These are phyloP conservation scores for Athalia cordata DNA, from an alignment of 2,888 invertebrate species.

Conservation along the genomic window DNA sequence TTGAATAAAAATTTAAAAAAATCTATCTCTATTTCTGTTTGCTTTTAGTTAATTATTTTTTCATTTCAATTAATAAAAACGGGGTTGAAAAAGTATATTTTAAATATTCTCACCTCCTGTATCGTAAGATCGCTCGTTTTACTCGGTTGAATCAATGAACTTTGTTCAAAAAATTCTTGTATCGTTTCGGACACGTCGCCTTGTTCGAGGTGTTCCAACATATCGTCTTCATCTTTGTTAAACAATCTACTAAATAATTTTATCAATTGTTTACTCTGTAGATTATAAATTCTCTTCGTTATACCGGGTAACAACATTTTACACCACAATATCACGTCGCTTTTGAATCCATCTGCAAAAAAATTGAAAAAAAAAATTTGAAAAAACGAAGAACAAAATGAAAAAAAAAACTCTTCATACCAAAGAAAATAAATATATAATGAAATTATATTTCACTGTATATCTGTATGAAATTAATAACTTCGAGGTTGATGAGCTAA, in stretches of 20 bases:
- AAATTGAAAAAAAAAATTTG: background rate
- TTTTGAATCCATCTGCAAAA: slow-evolving; percentile 79
- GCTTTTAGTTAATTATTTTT: too few relatives aligned
- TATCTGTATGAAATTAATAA: too few relatives aligned
- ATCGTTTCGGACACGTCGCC: slow-evolving; percentile 95
- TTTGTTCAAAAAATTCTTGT: slow-evolving; percentile 83
- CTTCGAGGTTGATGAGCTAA: too few relatives aligned
- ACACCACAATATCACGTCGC: slow-evolving; percentile 88
- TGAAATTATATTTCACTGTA: too few relatives aligned
- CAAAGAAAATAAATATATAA: too few relatives aligned
- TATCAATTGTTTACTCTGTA: slow-evolving; percentile 93
- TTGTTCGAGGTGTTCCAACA: slow-evolving; percentile 90
- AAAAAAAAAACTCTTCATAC: background rate
- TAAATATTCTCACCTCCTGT: slow-evolving; percentile 75
- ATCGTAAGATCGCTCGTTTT: slow-evolving; percentile 83
- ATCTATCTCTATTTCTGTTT: too few relatives aligned
- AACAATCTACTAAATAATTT: slow-evolving; percentile 92
- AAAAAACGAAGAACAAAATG: background rate
- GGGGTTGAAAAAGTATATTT: background rate
- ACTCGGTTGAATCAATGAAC: slow-evolving; percentile 77
- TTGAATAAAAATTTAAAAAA: too few relatives aligned
- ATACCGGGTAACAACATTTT: slow-evolving; percentile 88
- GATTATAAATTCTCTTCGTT: slow-evolving; percentile 90
- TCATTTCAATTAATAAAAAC: too few relatives aligned
- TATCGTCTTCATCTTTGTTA: slow-evolving; percentile 82